Evolutionary conservation across 2,888 invertebrate genomes (phyloP).

Genomic region (Caenorhabditis afra): DNA sequence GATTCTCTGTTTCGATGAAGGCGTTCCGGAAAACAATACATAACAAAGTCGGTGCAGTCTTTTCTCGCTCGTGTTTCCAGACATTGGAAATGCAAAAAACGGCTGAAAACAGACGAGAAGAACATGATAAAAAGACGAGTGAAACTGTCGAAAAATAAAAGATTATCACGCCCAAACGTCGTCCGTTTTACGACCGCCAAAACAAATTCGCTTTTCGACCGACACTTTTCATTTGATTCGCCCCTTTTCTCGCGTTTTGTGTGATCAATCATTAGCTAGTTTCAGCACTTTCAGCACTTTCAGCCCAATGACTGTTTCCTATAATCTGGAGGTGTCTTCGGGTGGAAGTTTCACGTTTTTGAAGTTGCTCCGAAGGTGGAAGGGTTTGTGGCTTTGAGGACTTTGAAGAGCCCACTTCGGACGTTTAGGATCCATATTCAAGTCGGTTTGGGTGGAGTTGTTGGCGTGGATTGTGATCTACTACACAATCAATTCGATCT

Average conservation of each 20-base stretch:
- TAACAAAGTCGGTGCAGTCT: too few relatives aligned
- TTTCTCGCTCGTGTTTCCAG: too few relatives aligned
- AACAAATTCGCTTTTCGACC: too few relatives aligned
- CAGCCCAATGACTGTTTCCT: constrained; percentile 39
- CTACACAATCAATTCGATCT: constrained; percentile 25
- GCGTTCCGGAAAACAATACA: too few relatives aligned
- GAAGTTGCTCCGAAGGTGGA: constrained; percentile 42
- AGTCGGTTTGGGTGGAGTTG: constrained; percentile 39
- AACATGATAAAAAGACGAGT: too few relatives aligned
- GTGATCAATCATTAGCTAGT: not conserved
- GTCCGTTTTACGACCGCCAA: too few relatives aligned
- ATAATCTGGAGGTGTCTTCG: constrained; percentile 42
- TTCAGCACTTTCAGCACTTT: constrained; percentile 6
- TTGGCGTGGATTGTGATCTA: constrained; percentile 33
- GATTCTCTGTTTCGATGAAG: too few relatives aligned
- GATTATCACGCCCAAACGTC: too few relatives aligned
- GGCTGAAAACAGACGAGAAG: too few relatives aligned
- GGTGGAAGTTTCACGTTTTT: constrained; percentile 37
- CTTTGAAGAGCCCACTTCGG: not conserved
- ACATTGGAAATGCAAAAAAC: too few relatives aligned
- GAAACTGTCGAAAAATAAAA: too few relatives aligned
- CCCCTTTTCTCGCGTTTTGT: not conserved
- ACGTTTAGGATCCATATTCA: constrained; percentile 37
- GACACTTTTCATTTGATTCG: not conserved
- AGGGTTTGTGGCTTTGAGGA: constrained; percentile 21